Evolutionary conservation across 1,140 invertebrate species (phyloP), one percentile per base, ranked within the genome.

Genomic region (Platyura marginata): DNA sequence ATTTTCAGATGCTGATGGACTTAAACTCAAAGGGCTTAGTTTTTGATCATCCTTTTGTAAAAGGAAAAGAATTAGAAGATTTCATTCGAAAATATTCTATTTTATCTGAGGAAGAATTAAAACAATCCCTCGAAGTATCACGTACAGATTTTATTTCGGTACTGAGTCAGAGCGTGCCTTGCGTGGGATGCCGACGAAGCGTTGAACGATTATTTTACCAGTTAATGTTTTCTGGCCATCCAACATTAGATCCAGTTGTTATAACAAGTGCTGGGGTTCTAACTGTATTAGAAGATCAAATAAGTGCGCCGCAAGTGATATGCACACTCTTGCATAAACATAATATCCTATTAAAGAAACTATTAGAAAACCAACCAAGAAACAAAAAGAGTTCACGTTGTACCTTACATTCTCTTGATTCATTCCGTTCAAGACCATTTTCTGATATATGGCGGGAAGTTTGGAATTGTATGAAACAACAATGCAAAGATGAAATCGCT

Each of bases 171-270:
- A 79, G 77, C 55, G 85, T 92, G 53, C 85, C 87, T 41, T 93
- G 89, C 71, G 84, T 92, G 56, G 88, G 89, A 38, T 93, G 88
- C 63, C 70, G 87, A 49, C 73, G 82, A 54, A 88, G 86, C 64
- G 86, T 90, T 46, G 87, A 92, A 59, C 70, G 79, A 51, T 62
- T 91, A 44, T 90, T 86, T 62, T 77, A 77, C 51, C 81, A 89
- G 54, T 61, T 91, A 46, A 78, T 78, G 51, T 75, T 80, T 54
- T 80, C 80, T 44, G 78, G 78, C 36, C 77, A 88, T 65, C 77
- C 81, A 44, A 83, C 86, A 41, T 65, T 92, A 48, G 81, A 36
- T 36, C 34, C 34, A 5, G 61, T 79, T 41, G 70, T 81, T 40
- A 64, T 83, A 38, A 79, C 75, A 45, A 56, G 67, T 29, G 71